Conservation (phyloP, 1,140 invertebrate genomes). For the Limonius californicus region DNA sequence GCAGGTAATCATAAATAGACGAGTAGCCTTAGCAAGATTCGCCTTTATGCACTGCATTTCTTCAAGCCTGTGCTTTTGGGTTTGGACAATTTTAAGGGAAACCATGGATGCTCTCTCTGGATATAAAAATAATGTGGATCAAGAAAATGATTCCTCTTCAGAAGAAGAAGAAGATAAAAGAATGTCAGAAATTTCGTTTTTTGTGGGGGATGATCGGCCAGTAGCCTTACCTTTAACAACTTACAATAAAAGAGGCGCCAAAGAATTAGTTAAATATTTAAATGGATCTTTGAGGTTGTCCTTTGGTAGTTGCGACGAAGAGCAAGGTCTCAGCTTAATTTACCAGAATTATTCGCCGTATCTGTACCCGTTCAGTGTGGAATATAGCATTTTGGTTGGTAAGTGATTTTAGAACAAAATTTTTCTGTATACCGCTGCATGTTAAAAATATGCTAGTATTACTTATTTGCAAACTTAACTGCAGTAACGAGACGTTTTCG, state of each 20-base stretch:
- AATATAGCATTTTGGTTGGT: constrained; percentile 70
- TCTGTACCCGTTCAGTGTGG: constrained; percentile 70
- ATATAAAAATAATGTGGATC: constrained; percentile 7
- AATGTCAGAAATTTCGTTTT: not conserved
- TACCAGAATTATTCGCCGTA: constrained; percentile 56
- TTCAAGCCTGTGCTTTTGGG: constrained; percentile 68
- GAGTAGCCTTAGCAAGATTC: constrained; percentile 59
- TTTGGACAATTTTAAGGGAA: constrained; percentile 67
- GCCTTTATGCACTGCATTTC: constrained; percentile 72
- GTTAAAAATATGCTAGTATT: no score
- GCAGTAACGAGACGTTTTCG: no score
- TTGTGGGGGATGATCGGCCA: constrained; percentile 24
- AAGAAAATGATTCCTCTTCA: constrained; percentile 22
- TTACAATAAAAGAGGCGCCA: constrained; percentile 33
- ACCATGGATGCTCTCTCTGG: constrained; percentile 47
- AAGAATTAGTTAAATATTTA: constrained; percentile 27
- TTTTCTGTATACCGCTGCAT: no score
- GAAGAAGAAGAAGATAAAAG: not conserved
- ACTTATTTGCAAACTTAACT: no score
- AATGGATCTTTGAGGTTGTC: constrained; percentile 29
- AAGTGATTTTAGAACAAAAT: no score
- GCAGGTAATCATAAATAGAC: constrained; percentile 60
- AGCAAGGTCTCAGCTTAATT: constrained; percentile 49
- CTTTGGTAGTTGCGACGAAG: constrained; percentile 39
- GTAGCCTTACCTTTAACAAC: constrained; percentile 35